Evolutionary conservation across 1,140 invertebrate genomes (phyloP).

Genomic region (Amphibalanus amphitrite): DNA sequence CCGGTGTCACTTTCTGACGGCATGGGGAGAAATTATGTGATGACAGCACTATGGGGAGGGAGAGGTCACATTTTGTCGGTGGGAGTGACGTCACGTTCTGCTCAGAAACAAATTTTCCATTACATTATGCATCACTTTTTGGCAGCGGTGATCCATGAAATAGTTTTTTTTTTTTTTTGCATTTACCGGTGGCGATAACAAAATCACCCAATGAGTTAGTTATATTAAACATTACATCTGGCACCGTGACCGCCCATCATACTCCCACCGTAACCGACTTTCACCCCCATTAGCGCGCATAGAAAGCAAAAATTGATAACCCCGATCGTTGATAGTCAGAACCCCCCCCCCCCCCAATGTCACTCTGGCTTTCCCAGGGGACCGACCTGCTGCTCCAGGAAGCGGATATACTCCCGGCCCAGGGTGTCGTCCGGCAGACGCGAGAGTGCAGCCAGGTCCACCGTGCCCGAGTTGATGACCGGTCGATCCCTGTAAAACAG

Average conservation of each 20-base stretch:
- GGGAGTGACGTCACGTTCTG: background rate
- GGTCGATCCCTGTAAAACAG: constrained; percentile 43
- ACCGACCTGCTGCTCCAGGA: constrained; percentile 56
- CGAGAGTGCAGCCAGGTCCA: constrained; percentile 54
- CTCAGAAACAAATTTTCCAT: no score
- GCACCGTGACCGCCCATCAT: background rate
- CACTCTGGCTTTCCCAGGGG: constrained; percentile 10
- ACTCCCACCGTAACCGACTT: background rate
- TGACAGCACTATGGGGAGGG: constrained; percentile 14
- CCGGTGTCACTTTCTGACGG: constrained; percentile 69
- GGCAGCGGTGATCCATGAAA: no score
- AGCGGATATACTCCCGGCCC: constrained; percentile 64
- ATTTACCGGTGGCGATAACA: constrained; percentile 9
- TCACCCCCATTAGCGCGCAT: no score
- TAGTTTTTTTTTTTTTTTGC: no score
- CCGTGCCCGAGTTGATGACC: constrained; percentile 61
- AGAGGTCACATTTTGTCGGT: background rate
- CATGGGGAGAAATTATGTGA: constrained; percentile 13
- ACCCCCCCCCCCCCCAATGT: background rate
- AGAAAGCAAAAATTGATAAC: no score
- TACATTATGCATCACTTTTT: no score
- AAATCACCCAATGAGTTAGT: constrained; percentile 7
- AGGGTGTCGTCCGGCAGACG: constrained; percentile 57
- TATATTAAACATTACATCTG: constrained; percentile 9
- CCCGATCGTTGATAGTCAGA: constrained; percentile 13